Percentiles rank a stretch among this genome's conserved stretches.
Evolutionary conservation across 1,140 invertebrate genomes (phyloP).

Genomic region (Drosophila santomea): DNA sequence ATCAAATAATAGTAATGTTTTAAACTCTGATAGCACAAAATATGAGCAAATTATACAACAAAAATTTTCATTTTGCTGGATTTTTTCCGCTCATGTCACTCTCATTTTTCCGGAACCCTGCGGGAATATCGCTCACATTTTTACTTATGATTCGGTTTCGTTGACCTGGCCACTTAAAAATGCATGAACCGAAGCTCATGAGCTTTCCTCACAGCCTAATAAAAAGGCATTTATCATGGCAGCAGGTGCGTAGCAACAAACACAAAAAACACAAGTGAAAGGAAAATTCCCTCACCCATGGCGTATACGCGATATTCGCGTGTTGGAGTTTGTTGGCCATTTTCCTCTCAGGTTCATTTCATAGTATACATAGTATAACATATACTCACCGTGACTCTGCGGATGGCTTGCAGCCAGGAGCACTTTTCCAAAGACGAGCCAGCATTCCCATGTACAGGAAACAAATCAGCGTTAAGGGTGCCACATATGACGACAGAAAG

Average conservation of each 20-base stretch:
- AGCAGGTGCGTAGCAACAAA: constrained; percentile 28
- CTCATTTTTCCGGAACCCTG: background rate
- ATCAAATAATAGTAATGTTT: too few species aligned
- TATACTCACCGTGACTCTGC: constrained; percentile 85
- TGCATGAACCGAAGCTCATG: constrained; percentile 63
- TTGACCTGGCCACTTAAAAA: constrained; percentile 60
- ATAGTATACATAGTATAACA: background rate
- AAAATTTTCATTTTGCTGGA: background rate
- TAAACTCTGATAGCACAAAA: background rate
- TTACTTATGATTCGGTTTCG: constrained; percentile 18
- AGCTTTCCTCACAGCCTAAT: constrained; percentile 40
- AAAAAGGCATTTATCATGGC: constrained; percentile 68
- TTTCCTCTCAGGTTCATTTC: background rate
- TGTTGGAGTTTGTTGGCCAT: background rate
- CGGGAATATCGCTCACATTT: constrained; percentile 4
- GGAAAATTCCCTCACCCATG: background rate
- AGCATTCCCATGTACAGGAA: constrained; percentile 96
- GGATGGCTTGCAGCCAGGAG: constrained; percentile 89
- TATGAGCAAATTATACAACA: background rate
- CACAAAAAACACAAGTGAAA: background rate
- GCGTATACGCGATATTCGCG: constrained; percentile 23
- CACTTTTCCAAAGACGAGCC: constrained; percentile 93
- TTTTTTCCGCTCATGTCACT: background rate
- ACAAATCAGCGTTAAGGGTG: constrained; percentile 94
- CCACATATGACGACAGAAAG: constrained; percentile 93